Evolutionary conservation across 2,797 vertebrate species (phyloP).

Genomic region (Somateria mollissima): DNA sequence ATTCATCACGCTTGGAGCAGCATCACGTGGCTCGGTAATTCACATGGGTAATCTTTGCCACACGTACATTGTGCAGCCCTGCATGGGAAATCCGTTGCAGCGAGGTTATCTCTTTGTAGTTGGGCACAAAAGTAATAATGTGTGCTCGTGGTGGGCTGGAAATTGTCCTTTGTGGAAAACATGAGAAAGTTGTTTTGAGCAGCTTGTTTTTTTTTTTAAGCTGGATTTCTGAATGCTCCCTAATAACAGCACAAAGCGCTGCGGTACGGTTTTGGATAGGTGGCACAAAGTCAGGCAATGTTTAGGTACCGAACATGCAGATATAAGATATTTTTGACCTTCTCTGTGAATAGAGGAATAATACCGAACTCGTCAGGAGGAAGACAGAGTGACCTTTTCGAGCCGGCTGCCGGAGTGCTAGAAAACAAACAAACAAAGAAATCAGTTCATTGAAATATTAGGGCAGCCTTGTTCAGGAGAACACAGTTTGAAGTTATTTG

Average conservation of each 20-base stretch:
- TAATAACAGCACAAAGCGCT: not conserved
- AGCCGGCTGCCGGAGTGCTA: not conserved
- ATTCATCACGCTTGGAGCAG: not conserved
- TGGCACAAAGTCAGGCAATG: fast-evolving
- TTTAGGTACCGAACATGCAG: not conserved
- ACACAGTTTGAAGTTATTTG: not conserved
- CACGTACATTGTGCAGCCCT: not conserved
- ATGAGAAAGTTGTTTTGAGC: not conserved
- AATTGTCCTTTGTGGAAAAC: not conserved
- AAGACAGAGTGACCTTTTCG: constrained; percentile 4
- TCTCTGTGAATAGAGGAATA: not conserved
- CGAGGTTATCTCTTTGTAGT: not conserved
- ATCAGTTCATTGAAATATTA: not conserved
- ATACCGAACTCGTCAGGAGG: not conserved
- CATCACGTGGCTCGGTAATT: fast-evolving
- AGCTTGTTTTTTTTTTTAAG: not conserved
- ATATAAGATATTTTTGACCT: not conserved
- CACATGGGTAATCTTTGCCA: not conserved
- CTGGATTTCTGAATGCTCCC: not conserved
- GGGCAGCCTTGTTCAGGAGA: not conserved
- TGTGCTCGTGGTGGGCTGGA: not conserved
- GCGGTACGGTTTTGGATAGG: not conserved
- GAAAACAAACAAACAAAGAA: not conserved
- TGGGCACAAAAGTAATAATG: not conserved
- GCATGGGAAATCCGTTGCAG: fast-evolving